Percentiles rank a stretch among this genome's conserved stretches.
Evolutionary conservation across 1,140 invertebrate genomes (phyloP).

Genomic region (Planococcus citri): DNA sequence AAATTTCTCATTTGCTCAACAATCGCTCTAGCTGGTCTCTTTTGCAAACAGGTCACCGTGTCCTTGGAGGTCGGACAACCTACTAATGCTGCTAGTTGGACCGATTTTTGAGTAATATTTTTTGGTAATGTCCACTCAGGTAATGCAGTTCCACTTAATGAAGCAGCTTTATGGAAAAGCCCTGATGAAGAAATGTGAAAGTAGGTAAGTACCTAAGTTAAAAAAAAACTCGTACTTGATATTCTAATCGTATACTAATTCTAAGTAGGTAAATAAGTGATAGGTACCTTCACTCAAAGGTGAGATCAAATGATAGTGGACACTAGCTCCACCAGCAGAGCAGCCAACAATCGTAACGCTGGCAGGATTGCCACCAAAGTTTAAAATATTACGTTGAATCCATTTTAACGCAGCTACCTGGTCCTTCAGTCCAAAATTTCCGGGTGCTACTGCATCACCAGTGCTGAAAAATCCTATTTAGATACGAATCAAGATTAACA

Average conservation of each 20-base stretch:
- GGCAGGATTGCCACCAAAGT: slow-evolving; percentile 45
- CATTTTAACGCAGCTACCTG: slow-evolving; percentile 48
- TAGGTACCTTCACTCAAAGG: slow-evolving; percentile 29
- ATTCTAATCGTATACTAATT: too few relatives aligned
- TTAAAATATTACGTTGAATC: slow-evolving; percentile 44
- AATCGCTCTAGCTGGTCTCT: slow-evolving; percentile 43
- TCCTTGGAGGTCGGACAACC: slow-evolving; percentile 50
- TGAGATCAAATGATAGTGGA: slow-evolving; percentile 50
- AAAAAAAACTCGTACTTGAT: too few relatives aligned
- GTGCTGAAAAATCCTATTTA: slow-evolving; percentile 41
- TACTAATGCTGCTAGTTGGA: slow-evolving; percentile 46
- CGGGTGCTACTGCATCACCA: slow-evolving; percentile 40
- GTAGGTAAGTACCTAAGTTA: too few relatives aligned
- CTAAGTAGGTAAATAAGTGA: too few relatives aligned
- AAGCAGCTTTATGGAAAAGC: slow-evolving; percentile 26
- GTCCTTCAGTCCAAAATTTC: slow-evolving; percentile 53
- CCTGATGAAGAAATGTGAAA: slow-evolving; percentile 18
- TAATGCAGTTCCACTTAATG: slow-evolving; percentile 46
- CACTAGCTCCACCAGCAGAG: slow-evolving; percentile 47
- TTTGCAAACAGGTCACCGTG: slow-evolving; percentile 57
- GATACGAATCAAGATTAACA: too few relatives aligned
- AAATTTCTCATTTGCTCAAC: slow-evolving; percentile 36
- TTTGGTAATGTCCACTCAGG: slow-evolving; percentile 55
- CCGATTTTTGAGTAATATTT: slow-evolving; percentile 50
- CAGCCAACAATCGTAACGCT: slow-evolving; percentile 42